Evolutionary conservation across 2,113 vertebrate genomes (phyloP).

Genomic region (Herpailurus yagouaroundi): DNA sequence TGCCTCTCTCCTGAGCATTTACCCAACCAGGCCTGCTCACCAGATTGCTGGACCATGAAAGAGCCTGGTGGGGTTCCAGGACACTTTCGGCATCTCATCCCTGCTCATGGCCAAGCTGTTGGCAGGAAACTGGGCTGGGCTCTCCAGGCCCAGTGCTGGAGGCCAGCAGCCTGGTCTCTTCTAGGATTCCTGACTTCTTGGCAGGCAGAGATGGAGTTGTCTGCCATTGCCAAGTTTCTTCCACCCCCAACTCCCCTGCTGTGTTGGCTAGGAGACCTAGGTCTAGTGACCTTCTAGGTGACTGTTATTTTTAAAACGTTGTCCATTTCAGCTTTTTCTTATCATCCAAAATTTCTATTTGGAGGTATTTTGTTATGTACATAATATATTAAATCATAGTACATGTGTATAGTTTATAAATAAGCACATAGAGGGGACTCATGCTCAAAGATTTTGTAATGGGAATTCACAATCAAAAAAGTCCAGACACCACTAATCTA

Average conservation of each 20-base stretch:
- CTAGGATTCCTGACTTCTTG: neutral
- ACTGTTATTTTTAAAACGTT: neutral
- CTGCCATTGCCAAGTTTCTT: neutral
- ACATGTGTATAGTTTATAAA: neutral
- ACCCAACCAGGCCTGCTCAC: neutral
- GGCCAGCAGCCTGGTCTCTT: neutral
- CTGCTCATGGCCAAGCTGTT: slow-evolving; percentile 13
- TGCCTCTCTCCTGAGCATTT: neutral
- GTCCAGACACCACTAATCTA: neutral
- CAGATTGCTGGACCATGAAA: neutral
- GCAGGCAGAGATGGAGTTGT: neutral
- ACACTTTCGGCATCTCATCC: slow-evolving; percentile 40
- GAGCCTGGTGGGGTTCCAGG: slow-evolving; percentile 41
- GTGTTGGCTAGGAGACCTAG: neutral
- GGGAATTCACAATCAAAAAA: neutral
- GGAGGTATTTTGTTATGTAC: neutral
- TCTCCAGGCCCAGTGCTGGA: neutral
- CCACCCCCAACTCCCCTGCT: neutral
- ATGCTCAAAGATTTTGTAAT: slow-evolving; percentile 21
- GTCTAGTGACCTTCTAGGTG: neutral
- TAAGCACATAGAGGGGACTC: neutral
- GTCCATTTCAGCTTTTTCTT: neutral
- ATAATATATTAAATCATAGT: neutral
- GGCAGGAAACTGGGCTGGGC: slow-evolving; percentile 27
- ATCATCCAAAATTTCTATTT: slow-evolving; percentile 23